Percentiles rank a stretch among this genome's conserved stretches.
Evolutionary conservation across 2,888 invertebrate species (phyloP).

Genomic region (Polia nebulosa): DNA sequence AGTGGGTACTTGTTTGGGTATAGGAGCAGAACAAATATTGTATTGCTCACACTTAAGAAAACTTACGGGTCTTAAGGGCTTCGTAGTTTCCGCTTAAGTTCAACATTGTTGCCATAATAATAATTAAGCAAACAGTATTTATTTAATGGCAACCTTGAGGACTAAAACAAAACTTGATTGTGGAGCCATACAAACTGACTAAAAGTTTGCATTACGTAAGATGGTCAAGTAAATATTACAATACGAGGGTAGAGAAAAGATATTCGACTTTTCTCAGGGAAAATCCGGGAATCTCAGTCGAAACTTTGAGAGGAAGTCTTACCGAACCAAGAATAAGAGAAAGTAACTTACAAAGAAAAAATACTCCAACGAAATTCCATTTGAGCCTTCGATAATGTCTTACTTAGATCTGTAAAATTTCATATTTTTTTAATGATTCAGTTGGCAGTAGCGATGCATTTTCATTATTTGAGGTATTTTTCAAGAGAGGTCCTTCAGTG

Average conservation of each 20-base stretch:
- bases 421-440: conserved; percentile 5
- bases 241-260: conserved; percentile 3
- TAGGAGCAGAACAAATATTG: conserved; percentile 30
- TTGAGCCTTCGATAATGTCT: conserved; percentile 11
- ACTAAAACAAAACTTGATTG: not conserved
- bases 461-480: not conserved
- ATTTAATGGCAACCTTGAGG: not conserved
- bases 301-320: conserved; percentile 26
- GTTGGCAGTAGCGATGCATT: not conserved
- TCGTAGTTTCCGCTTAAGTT: conserved; percentile 12
- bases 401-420: conserved; percentile 10
- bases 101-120: conserved; percentile 11
- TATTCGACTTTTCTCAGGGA: not conserved
- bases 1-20: conserved; percentile 20
- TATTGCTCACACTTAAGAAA: conserved; percentile 31
- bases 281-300: conserved; percentile 10
- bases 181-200: conserved; percentile 2
- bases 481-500: not conserved
- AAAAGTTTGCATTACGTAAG: not conserved
- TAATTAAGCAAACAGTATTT: conserved; percentile 14
- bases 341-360: conserved; percentile 23
- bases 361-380: conserved; percentile 2
- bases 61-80: conserved; percentile 1
- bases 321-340: conserved; percentile 12
- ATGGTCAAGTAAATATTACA: conserved; percentile 14